Evolutionary conservation across 2,797 vertebrate species (phyloP), one percentile per base, ranked within the genome.

Genomic region (Borostomias antarcticus): DNA sequence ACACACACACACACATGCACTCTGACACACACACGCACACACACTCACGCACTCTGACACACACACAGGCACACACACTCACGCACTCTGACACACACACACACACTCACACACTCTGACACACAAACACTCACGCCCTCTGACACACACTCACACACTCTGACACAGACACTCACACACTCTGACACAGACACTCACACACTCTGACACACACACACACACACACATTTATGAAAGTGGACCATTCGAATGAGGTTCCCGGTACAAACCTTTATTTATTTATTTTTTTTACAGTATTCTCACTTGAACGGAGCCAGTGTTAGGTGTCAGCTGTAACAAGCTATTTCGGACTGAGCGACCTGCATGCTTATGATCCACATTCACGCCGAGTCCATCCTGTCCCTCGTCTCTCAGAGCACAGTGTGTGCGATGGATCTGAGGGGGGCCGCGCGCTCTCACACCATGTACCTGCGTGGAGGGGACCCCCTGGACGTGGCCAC

Each of bases 391-490:
- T n/a, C n/a, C n/a, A n/a, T 45, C n/a, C 5, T 60, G 1, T 2
- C 57, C 13, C 58, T 59, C 19, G 25, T 75, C 43, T 63, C 33
- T 5, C 76, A 97, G 96, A 89, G 78, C 72, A 61, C 83, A 61
- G 91, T 94, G 76, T 95, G 91, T 19, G 80, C 82, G 75, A 80
- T 95, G 71, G 84, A 84, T 11, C 89, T 98, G 62, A 92, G 84
- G 75, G 97, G 96, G 0, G 91, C 92, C 0, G 94, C 93, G 1
- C 90, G 91, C 0, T 81, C 90, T 2, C 84, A 88, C 61, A 87
- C 80, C 32, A 91, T 95, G 93, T 97, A 91, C 56, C 87, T 98
- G 53, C 80, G 87, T 68, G 97, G 96, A 3, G 94, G 94, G 2
- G 86, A 94, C 68, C 85, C 77, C 0, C 82, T 95, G 30, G 89